These are phyloP conservation scores for Cerceris ruficornis DNA, from an alignment of 2,888 invertebrate species.

Conservation along the genomic window DNA sequence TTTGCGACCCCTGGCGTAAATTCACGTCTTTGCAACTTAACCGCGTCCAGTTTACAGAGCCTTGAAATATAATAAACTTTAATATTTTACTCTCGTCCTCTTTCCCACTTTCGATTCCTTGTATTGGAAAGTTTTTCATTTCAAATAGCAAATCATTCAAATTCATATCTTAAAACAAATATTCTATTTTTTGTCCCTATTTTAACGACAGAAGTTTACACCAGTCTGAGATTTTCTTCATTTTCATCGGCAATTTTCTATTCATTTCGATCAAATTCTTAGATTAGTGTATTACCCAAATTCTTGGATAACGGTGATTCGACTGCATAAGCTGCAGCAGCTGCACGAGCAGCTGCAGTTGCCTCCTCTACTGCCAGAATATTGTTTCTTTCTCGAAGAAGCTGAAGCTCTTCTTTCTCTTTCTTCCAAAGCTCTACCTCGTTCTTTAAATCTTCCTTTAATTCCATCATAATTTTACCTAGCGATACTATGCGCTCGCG, in stretches of 20 bases:
- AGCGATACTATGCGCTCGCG: conserved; percentile 73
- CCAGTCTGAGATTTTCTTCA: no score
- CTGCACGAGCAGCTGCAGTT: conserved; percentile 71
- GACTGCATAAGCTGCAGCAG: conserved; percentile 69
- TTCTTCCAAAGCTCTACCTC: conserved; percentile 78
- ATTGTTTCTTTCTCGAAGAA: conserved; percentile 62
- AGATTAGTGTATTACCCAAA: conserved; percentile 51
- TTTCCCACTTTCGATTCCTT: no score
- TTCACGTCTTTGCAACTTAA: no score
- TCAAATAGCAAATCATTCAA: no score
- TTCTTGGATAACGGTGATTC: conserved; percentile 69
- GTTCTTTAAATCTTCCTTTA: conserved; percentile 72
- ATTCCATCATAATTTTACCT: conserved; percentile 69
- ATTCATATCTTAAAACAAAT: no score
- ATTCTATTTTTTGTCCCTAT: no score
- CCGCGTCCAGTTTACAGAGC: no score
- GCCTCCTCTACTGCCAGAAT: conserved; percentile 68
- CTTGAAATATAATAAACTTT: no score
- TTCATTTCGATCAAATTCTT: conserved; percentile 1
- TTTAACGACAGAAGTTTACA: no score
- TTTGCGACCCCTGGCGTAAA: no score
- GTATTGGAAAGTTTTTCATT: no score
- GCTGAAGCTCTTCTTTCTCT: conserved; percentile 74
- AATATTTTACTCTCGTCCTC: no score
- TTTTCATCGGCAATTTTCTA: background rate